These are phyloP conservation scores for Cephus cinctus DNA, from an alignment of 1,140 invertebrate genomes.

Conservation along the genomic window DNA sequence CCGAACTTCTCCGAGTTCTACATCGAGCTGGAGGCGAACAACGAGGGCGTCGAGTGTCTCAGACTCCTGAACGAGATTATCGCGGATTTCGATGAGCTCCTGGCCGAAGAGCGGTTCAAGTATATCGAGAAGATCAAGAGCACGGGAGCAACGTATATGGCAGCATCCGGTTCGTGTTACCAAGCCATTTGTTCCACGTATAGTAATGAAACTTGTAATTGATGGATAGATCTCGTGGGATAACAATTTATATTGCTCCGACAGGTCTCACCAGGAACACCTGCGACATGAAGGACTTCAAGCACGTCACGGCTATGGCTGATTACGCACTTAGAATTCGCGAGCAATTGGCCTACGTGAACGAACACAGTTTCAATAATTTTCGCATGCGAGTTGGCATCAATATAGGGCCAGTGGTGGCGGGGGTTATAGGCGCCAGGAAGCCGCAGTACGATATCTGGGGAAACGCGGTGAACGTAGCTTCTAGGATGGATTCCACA, in stretches of 20 bases:
- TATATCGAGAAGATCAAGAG: conserved; percentile 98
- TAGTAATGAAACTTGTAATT: neutral
- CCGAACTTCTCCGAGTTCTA: conserved; percentile 98
- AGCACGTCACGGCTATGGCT: conserved; percentile 85
- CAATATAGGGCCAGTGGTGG: conserved; percentile 92
- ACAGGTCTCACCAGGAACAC: conserved; percentile 75
- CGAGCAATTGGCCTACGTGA: conserved; percentile 86
- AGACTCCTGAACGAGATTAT: conserved; percentile 95
- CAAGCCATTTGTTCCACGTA: neutral
- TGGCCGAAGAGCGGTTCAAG: conserved; percentile 81
- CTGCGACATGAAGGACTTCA: conserved; percentile 73
- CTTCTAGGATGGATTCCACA: conserved; percentile 86
- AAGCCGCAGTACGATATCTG: conserved; percentile 92
- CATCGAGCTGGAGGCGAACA: conserved; percentile 90
- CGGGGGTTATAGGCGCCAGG: conserved; percentile 91
- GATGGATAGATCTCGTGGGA: neutral
- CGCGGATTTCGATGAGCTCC: conserved; percentile 91
- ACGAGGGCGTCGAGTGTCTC: conserved; percentile 93
- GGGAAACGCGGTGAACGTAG: conserved; percentile 94
- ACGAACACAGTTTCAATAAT: conserved; percentile 96
- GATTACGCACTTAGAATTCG: conserved; percentile 86
- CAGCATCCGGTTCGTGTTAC: conserved; percentile 77
- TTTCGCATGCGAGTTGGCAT: conserved; percentile 93
- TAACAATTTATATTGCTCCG: neutral
- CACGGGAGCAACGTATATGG: conserved; percentile 95